Evolutionary conservation across 2,797 vertebrate species (phyloP).

Genomic region (Loris lydekkerianus): DNA sequence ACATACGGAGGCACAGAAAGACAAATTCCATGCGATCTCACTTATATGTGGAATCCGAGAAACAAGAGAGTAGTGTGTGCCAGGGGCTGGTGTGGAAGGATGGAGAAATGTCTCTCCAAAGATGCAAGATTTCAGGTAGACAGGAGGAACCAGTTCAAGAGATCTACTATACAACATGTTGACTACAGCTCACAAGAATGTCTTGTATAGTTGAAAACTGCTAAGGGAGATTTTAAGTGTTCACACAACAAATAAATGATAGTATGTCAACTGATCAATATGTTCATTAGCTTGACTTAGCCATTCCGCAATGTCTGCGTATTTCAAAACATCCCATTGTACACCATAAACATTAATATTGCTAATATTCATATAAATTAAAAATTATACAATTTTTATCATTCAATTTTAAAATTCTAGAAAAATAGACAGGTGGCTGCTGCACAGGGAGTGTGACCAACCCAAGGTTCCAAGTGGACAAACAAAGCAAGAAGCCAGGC

Average conservation of each 20-base stretch:
- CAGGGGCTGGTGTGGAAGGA: not conserved
- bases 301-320: not conserved
- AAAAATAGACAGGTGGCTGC: not conserved
- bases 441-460: not conserved
- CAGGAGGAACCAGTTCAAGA: not conserved
- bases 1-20: not conserved
- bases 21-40: not conserved
- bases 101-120: not conserved
- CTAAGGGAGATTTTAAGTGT: not conserved
- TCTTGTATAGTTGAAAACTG: not conserved
- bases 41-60: not conserved
- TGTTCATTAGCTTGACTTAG: not conserved
- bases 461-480: not conserved
- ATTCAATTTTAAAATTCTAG: not conserved
- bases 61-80: not conserved
- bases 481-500: not conserved
- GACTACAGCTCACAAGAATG: not conserved
- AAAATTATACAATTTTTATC: not conserved
- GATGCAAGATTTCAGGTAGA: not conserved
- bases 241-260: not conserved
- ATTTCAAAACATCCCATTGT: not conserved
- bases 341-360: not conserved
- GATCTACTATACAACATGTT: not conserved
- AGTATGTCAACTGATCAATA: not conserved
- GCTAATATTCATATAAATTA: too few relatives aligned